These are phyloP conservation scores for Trachelus stipa DNA, from an alignment of 2,888 invertebrate species.

Conservation along the genomic window DNA sequence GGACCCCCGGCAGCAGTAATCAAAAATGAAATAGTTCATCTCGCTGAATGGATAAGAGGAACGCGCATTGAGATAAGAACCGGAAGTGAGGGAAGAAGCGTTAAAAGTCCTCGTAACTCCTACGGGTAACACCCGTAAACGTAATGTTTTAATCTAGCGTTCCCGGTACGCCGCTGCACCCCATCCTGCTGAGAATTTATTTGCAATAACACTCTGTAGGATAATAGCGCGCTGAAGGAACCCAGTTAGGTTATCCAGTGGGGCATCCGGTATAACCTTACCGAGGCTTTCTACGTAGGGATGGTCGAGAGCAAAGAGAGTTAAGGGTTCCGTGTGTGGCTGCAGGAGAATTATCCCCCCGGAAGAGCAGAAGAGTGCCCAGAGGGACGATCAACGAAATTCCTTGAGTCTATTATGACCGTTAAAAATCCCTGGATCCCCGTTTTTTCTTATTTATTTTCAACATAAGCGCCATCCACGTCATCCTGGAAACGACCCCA, in stretches of 20 bases:
- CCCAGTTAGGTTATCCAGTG: neutral
- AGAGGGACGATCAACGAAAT: conserved; percentile 23
- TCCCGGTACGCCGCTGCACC: conserved; percentile 15
- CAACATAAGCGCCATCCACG: too few relatives aligned
- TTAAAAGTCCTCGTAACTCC: conserved; percentile 1
- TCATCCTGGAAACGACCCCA: too few relatives aligned
- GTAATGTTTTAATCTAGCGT: conserved; percentile 26
- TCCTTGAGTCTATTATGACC: conserved; percentile 18
- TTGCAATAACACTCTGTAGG: conserved; percentile 26
- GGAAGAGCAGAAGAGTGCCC: conserved; percentile 20
- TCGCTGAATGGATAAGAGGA: too few relatives aligned
- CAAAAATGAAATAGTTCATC: too few relatives aligned
- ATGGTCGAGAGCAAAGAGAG: too few relatives aligned
- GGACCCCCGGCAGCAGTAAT: too few relatives aligned
- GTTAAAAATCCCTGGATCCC: conserved; percentile 18
- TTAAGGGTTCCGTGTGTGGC: too few relatives aligned
- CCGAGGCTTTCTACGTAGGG: too few relatives aligned
- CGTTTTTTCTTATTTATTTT: too few relatives aligned
- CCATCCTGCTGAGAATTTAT: conserved; percentile 24
- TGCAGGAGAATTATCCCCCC: conserved; percentile 13
- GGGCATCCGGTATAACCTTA: neutral
- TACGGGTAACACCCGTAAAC: conserved; percentile 11
- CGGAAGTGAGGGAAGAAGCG: neutral
- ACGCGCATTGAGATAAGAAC: neutral
- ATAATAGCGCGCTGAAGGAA: conserved; percentile 17